Conservation (phyloP, 2,797 vertebrate species). For the Diplodus puntazzo region DNA sequence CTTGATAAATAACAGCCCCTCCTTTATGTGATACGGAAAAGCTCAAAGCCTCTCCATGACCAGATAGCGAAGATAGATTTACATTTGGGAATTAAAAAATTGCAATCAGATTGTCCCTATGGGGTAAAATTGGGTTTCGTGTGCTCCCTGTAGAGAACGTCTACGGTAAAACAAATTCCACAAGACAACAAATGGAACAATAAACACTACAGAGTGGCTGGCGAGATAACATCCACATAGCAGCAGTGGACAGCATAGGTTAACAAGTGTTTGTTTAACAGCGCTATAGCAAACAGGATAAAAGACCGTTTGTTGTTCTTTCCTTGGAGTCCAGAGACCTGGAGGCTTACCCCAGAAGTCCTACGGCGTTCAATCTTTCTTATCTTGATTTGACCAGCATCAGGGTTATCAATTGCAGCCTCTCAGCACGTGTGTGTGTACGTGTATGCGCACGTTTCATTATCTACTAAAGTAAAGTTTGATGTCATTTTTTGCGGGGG, state of each 20-base stretch:
- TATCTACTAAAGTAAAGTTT: slow-evolving; percentile 32
- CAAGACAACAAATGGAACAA: slow-evolving; percentile 36
- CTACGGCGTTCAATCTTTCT: slow-evolving; percentile 35
- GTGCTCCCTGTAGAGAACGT: background rate
- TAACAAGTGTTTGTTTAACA: slow-evolving; percentile 62
- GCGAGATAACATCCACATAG: slow-evolving; percentile 50
- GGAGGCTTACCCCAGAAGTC: slow-evolving; percentile 43
- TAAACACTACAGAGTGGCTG: slow-evolving; percentile 39
- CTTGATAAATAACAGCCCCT: slow-evolving; percentile 23
- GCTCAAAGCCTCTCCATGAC: slow-evolving; percentile 19
- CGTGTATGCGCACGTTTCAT: slow-evolving; percentile 24
- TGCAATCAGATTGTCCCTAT: slow-evolving; percentile 31
- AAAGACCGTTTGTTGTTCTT: slow-evolving; percentile 48
- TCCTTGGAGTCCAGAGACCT: slow-evolving; percentile 25
- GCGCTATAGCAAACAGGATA: slow-evolving; percentile 45
- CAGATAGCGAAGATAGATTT: slow-evolving; percentile 20
- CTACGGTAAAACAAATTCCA: slow-evolving; percentile 49
- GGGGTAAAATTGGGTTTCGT: slow-evolving; percentile 39
- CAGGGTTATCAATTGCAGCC: slow-evolving; percentile 56
- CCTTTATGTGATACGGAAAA: slow-evolving; percentile 20
- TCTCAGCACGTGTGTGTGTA: slow-evolving; percentile 3
- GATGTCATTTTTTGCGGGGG: slow-evolving; percentile 16
- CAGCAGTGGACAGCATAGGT: slow-evolving; percentile 35
- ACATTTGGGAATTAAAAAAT: slow-evolving; percentile 50
- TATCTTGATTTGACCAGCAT: slow-evolving; percentile 64